Percentiles rank a stretch among this genome's conserved stretches.
Evolutionary conservation across 2,113 vertebrate species (phyloP).

Genomic region (Cathartes aura): DNA sequence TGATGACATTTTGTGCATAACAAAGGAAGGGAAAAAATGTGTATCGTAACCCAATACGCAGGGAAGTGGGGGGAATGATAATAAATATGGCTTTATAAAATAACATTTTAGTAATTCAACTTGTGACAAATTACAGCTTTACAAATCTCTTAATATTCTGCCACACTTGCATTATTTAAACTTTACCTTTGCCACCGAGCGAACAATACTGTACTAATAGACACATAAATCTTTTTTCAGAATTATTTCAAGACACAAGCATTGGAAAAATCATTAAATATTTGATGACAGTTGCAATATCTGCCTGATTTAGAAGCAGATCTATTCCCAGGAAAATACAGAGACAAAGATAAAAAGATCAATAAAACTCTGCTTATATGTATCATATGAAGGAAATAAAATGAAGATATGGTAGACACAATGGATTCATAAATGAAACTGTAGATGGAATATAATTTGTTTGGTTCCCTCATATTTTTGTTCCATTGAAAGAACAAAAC

Average conservation of each 20-base stretch:
- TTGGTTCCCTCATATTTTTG: not conserved
- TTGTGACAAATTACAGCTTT: not conserved
- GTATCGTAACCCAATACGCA: not conserved
- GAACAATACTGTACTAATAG: constrained; percentile 34
- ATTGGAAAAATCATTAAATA: constrained; percentile 57
- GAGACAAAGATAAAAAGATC: constrained; percentile 10
- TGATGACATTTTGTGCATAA: not conserved
- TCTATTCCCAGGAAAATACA: constrained; percentile 27
- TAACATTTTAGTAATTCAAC: not conserved
- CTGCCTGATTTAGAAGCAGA: constrained; percentile 41
- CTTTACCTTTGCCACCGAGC: constrained; percentile 27
- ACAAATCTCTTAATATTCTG: constrained; percentile 22
- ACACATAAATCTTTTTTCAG: constrained; percentile 24
- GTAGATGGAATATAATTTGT: not conserved
- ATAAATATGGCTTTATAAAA: constrained; percentile 5
- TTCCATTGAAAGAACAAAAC: not conserved
- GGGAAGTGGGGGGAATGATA: not conserved
- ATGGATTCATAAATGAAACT: not conserved
- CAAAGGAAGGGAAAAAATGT: not conserved
- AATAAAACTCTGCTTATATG: constrained; percentile 30
- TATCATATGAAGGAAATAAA: constrained; percentile 23
- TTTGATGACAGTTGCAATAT: constrained; percentile 40
- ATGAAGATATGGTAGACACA: not conserved
- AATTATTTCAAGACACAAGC: constrained; percentile 23
- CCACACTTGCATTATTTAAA: constrained; percentile 37